A percentile compares a stretch with the other conserved stretches of the same genome.
These are phyloP conservation scores for Malurus leucopterus DNA, from an alignment of 2,797 vertebrate genomes.

Conservation along the genomic window DNA sequence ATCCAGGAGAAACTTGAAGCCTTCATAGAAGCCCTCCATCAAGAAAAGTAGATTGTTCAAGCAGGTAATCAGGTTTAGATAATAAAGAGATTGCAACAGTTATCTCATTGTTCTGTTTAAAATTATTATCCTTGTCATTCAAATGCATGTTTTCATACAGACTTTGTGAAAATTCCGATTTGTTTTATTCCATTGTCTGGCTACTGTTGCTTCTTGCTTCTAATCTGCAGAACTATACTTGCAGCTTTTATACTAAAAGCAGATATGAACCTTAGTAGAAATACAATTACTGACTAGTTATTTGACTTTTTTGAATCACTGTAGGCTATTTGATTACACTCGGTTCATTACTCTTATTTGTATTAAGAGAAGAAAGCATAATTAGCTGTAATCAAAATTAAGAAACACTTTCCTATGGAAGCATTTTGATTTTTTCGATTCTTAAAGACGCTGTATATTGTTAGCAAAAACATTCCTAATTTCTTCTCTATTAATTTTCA, in stretches of 20 bases:
- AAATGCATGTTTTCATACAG: neutral
- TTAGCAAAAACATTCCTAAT: neutral
- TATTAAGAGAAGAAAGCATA: neutral
- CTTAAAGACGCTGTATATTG: neutral
- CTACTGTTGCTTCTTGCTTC: neutral
- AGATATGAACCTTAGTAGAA: neutral
- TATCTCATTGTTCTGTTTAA: neutral
- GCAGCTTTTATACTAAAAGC: neutral
- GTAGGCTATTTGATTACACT: neutral
- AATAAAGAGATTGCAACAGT: neutral
- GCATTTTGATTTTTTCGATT: neutral
- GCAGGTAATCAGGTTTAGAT: slow-evolving; percentile 24
- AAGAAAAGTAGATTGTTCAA: slow-evolving; percentile 84
- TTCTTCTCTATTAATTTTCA: neutral
- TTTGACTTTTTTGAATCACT: neutral
- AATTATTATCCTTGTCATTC: neutral
- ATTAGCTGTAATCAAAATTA: neutral
- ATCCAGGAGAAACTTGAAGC: slow-evolving; percentile 99
- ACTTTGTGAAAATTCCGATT: neutral
- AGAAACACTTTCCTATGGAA: neutral
- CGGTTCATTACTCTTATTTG: neutral
- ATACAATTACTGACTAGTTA: neutral
- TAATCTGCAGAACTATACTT: neutral
- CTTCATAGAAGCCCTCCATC: slow-evolving; percentile 98
- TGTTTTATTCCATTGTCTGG: neutral